These are phyloP conservation scores for Drosophila bifasciata DNA, from an alignment of 1,140 invertebrate genomes.

Conservation along the genomic window DNA sequence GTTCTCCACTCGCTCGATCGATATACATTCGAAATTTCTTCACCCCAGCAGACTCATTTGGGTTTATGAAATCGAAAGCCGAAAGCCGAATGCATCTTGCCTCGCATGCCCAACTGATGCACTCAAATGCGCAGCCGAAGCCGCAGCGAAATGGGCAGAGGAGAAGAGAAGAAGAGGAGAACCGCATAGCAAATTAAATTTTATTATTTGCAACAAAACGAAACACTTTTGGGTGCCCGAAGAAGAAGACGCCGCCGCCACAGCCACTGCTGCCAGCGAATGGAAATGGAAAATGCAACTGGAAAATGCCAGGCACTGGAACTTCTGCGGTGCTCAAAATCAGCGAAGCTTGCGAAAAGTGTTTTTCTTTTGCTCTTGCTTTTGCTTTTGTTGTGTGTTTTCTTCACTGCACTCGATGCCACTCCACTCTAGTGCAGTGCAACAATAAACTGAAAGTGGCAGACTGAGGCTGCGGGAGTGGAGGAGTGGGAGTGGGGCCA, in stretches of 20 bases:
- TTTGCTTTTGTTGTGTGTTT: slow-evolving; percentile 34
- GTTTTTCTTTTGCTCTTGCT: slow-evolving; percentile 50
- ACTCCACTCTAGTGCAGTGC: slow-evolving; percentile 4
- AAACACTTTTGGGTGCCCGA: slow-evolving; percentile 55
- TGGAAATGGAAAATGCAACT: slow-evolving; percentile 52
- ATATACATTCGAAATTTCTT: slow-evolving; percentile 29
- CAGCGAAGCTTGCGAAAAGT: slow-evolving; percentile 76
- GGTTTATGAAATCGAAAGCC: slow-evolving; percentile 70
- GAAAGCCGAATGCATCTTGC: slow-evolving; percentile 54
- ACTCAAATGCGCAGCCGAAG: slow-evolving; percentile 69
- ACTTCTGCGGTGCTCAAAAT: slow-evolving; percentile 59
- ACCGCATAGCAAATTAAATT: slow-evolving; percentile 75
- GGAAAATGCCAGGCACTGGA: slow-evolving; percentile 54
- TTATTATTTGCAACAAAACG: slow-evolving; percentile 76
- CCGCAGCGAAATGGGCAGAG: slow-evolving; percentile 30
- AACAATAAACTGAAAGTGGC: slow-evolving; percentile 60
- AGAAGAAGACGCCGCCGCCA: slow-evolving; percentile 34
- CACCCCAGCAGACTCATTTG: slow-evolving; percentile 12
- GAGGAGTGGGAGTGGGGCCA: slow-evolving; percentile 14
- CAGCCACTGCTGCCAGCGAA: no score
- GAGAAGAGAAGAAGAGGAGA: slow-evolving; percentile 32
- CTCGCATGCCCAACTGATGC: slow-evolving; percentile 74
- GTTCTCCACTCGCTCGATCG: background rate
- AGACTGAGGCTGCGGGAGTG: slow-evolving; percentile 38
- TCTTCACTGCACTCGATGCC: slow-evolving; percentile 21